A percentile compares a stretch with the other conserved stretches of the same genome.
phyloP scores from a whole-genome alignment of 2,113 vertebrate genomes.

The Lampris incognitus region DNA sequence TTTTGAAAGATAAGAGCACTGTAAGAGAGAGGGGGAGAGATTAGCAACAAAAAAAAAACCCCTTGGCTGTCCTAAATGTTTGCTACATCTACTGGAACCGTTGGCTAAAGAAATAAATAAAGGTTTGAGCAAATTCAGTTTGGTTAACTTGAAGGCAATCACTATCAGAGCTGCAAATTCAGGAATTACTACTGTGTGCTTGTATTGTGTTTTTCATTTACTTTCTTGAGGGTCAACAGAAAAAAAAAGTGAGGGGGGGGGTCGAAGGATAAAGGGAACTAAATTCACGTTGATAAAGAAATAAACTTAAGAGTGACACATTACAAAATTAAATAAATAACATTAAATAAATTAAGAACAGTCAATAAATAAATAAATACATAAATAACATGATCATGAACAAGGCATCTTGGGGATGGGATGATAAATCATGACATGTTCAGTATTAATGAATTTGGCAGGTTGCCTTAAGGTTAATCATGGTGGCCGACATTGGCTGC shows the following conservation, averaged over 20 bases:
- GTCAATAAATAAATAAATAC: constrained; percentile 89
- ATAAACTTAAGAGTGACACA: constrained; percentile 61
- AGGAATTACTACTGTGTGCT: constrained; percentile 73
- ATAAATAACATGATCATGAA: constrained; percentile 83
- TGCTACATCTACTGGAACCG: constrained; percentile 80
- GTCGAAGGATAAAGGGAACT: constrained; percentile 60
- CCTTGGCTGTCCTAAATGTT: constrained; percentile 40
- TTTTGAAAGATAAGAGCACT: constrained; percentile 45
- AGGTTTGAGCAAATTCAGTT: constrained; percentile 36
- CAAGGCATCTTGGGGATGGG: constrained; percentile 61
- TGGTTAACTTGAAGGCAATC: constrained; percentile 47
- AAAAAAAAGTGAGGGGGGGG: constrained; percentile 44
- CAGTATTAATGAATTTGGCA: constrained; percentile 45
- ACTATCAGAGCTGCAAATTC: constrained; percentile 53
- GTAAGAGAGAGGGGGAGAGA: constrained; percentile 19
- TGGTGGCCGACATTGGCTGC: constrained; percentile 53
- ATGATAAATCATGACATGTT: constrained; percentile 41
- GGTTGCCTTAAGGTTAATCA: constrained; percentile 54
- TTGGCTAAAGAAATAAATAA: constrained; percentile 37
- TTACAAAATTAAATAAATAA: constrained; percentile 78
- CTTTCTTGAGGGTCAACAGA: constrained; percentile 45
- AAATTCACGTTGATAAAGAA: constrained; percentile 73
- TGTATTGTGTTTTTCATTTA: constrained; percentile 6
- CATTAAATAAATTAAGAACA: constrained; percentile 84
- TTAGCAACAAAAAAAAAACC: constrained; percentile 14